Conservation (phyloP, 2,797 vertebrate genomes). For the Philypnodon macrostomus region DNA sequence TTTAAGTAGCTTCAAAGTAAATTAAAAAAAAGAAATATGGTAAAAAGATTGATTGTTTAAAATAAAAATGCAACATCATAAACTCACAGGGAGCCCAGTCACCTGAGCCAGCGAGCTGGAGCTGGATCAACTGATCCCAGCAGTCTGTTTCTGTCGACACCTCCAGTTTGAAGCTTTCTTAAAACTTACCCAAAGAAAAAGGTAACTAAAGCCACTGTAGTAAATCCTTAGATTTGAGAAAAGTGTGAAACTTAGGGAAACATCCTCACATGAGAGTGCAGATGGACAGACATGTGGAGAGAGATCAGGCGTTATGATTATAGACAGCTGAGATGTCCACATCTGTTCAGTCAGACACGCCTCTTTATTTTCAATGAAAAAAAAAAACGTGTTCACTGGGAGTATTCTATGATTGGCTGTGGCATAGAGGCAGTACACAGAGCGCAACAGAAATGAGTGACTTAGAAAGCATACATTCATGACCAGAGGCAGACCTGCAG, state of each 20-base stretch:
- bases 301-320: slow-evolving; percentile 34
- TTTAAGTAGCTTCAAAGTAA: no score
- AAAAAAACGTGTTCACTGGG: slow-evolving; percentile 13
- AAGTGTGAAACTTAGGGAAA: slow-evolving; percentile 13
- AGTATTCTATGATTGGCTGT: slow-evolving; percentile 40
- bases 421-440: slow-evolving; percentile 6
- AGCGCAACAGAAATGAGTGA: slow-evolving; percentile 1
- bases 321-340: slow-evolving; percentile 48
- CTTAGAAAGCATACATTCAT: slow-evolving; percentile 3
- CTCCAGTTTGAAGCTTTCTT: slow-evolving; percentile 68
- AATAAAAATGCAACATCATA: slow-evolving; percentile 6
- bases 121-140: slow-evolving; percentile 79
- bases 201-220: background rate
- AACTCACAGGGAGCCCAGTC: slow-evolving; percentile 77
- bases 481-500: slow-evolving; percentile 1
- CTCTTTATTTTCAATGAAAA: slow-evolving; percentile 48
- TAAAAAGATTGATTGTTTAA: no score
- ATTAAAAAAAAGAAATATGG: background rate
- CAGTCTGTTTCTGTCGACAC: slow-evolving; percentile 60
- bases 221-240: slow-evolving; percentile 34
- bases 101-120: slow-evolving; percentile 73
- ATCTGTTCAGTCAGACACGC: slow-evolving; percentile 58
- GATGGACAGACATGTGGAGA: slow-evolving; percentile 18
- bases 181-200: slow-evolving; percentile 9
- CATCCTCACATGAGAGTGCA: slow-evolving; percentile 1